Conservation (phyloP, 2,888 invertebrate genomes). For the Corbicula japonica region DNA sequence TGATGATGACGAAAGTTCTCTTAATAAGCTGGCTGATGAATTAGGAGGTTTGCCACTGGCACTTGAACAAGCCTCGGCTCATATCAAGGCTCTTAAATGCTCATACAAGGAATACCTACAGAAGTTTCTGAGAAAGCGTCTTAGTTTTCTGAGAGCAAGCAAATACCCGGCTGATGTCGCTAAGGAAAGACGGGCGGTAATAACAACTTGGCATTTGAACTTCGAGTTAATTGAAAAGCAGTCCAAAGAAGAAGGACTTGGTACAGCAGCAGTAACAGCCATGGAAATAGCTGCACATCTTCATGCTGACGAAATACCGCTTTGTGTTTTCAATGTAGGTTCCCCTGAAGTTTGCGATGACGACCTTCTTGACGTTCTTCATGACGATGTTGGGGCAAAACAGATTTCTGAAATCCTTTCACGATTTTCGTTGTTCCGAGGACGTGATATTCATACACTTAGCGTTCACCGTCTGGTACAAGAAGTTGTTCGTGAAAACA, state of each 20-base stretch:
- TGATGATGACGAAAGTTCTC: not conserved
- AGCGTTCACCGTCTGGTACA: slow-evolving; percentile 45
- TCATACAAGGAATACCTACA: slow-evolving; percentile 34
- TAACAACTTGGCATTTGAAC: slow-evolving; percentile 41
- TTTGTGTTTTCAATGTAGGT: slow-evolving; percentile 21
- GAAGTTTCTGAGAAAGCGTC: slow-evolving; percentile 28
- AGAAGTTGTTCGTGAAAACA: slow-evolving; percentile 37
- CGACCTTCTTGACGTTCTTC: slow-evolving; percentile 3
- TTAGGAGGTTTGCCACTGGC: slow-evolving; percentile 41
- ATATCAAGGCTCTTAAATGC: slow-evolving; percentile 25
- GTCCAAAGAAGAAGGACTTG: slow-evolving; percentile 32
- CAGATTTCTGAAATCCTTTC: slow-evolving; percentile 42
- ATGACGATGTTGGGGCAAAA: slow-evolving; percentile 4
- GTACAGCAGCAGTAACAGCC: slow-evolving; percentile 10
- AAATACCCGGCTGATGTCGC: not conserved
- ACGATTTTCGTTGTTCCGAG: slow-evolving; percentile 40
- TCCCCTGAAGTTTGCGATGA: slow-evolving; percentile 15
- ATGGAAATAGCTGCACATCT: slow-evolving; percentile 37
- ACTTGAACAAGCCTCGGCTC: slow-evolving; percentile 31
- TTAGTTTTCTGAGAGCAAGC: slow-evolving; percentile 25
- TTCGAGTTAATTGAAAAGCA: slow-evolving; percentile 26
- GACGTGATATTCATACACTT: not conserved
- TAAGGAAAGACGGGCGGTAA: slow-evolving; percentile 18
- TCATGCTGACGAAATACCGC: slow-evolving; percentile 37
- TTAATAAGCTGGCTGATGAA: slow-evolving; percentile 19